Base-by-base conservation (phyloP, 2,797 vertebrate species). In the Sylvia borin region DNA sequence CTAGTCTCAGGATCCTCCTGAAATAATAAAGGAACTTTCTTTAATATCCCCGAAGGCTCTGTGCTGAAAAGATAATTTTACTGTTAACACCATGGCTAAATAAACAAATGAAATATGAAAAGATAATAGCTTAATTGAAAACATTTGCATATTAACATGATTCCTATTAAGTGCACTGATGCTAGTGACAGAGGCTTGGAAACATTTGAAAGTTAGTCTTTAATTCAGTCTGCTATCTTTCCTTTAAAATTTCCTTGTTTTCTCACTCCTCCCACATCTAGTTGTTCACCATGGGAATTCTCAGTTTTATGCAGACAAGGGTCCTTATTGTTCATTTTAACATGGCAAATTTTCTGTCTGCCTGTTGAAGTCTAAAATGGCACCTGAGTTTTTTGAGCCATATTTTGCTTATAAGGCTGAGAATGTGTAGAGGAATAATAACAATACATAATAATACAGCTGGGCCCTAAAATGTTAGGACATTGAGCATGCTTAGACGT, bases 91-190 rank as follows among this genome's bases (percentile, higher is more conserved):
- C 26, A 55, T 91, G 58, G 89, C 84, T 92, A 92, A 92, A 87
- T 78, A 96, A 92, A 80, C 75, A 88, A 96, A 88, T 83, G 84
- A 87, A 94, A 85, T 73, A 85, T 65, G 32, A 89, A 95, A 93
- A 93, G 42, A 76, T 73, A 93, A 82, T 79, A 92, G 67, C 71
- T 85, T 66, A 91, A 92, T 91, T 92, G 74, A 76, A 95, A 95
- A 91, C 57, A 89, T 89, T 94, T 87, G 42, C 86, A 87, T 92
- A 85, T 82, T 74, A 85, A 26, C 22, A 65, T 89, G 86, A 95
- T 85, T 93, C 88, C 67, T 87, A 43, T 91, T 85, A 90, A 89
- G 67, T 68, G 50, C 60, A 58, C 36, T 58, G 61, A 58, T 91
- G 31, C 22, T 83, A 89, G 78, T 74, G 78, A 87, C 64, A 87